Percentiles rank a stretch among this genome's conserved stretches.
phyloP scores from a whole-genome alignment of 2,113 vertebrate genomes.

The Sylvietta virens region DNA sequence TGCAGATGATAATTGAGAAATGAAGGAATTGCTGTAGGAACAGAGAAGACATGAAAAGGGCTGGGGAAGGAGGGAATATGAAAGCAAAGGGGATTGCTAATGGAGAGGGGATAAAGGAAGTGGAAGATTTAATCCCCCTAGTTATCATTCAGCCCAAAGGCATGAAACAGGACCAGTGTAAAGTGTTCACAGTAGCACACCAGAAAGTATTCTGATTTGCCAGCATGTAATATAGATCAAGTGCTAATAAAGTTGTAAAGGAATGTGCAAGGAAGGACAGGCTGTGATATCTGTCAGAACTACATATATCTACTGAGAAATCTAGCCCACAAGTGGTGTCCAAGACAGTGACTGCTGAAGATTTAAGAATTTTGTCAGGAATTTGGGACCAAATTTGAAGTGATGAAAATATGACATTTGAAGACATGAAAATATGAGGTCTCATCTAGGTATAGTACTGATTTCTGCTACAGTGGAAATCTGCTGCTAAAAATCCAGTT shows the following conservation, averaged over 20 bases:
- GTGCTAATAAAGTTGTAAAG: background rate
- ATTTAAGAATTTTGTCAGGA: background rate
- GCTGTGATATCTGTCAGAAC: background rate
- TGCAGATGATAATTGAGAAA: background rate
- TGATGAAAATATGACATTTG: background rate
- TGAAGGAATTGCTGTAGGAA: background rate
- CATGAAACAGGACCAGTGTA: background rate
- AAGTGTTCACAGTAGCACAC: background rate
- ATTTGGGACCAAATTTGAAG: background rate
- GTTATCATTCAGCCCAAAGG: background rate
- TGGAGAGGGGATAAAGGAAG: background rate
- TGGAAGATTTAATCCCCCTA: background rate
- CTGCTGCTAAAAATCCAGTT: background rate
- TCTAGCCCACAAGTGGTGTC: background rate
- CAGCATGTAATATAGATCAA: background rate
- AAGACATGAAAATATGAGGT: background rate
- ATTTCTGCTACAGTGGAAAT: background rate
- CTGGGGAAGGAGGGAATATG: background rate
- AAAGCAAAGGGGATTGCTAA: background rate
- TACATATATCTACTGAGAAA: background rate
- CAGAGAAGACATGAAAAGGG: background rate
- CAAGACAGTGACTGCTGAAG: background rate
- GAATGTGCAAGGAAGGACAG: background rate
- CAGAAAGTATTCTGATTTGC: background rate
- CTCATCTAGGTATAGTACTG: background rate